Evolutionary conservation across 2,797 vertebrate genomes (phyloP), one percentile per base, ranked within the genome.

Genomic region (Triplophysa bombifrons): DNA sequence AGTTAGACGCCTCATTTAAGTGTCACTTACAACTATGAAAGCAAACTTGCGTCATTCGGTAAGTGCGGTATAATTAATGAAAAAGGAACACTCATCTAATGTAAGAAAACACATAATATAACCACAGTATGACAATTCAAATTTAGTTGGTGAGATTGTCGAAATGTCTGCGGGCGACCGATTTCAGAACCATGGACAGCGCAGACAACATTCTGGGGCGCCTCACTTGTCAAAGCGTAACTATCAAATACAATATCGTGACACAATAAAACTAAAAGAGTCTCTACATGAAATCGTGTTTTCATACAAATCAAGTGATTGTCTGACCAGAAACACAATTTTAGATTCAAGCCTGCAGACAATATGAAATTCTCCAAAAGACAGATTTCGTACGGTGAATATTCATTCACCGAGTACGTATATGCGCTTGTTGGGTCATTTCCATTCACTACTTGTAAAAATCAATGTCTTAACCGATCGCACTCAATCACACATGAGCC

Each of bases 141-240:
- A 30, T 71, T 71, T 22, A 19, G 6, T 19, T 64, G 5, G 14
- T 11, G 20, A 25, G 20, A 8, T 51, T 12, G n/a, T 63, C 22
- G 3, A 4, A 6, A 30, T 63, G 46, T 61, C 55, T 53, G 67
- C 55, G 74, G 89, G 22, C 74, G 81, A 83, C 84, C 7, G 25
- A 53, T 82, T 89, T 93, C 93, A 96, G 95, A 72, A 96, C 95
- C 91, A 27, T 63, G 94, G 95, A 95, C 94, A 96, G 95, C 84
- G 88, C 88, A 30, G 16, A 63, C 44, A 25, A 4, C 3, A 6
- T 5, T 30, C 4, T 63, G 27, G 30, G 51, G 80, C 81, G 64
- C 3, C 75, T 8, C 38, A 78, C 73, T 83, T 81, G 76, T 76
- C 63, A 75, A 69, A 69, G 34, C 74, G 11, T 27, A 56, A 75